phyloP scores from a whole-genome alignment of 2,888 invertebrate genomes.

The Stenolophus ochropezus region DNA sequence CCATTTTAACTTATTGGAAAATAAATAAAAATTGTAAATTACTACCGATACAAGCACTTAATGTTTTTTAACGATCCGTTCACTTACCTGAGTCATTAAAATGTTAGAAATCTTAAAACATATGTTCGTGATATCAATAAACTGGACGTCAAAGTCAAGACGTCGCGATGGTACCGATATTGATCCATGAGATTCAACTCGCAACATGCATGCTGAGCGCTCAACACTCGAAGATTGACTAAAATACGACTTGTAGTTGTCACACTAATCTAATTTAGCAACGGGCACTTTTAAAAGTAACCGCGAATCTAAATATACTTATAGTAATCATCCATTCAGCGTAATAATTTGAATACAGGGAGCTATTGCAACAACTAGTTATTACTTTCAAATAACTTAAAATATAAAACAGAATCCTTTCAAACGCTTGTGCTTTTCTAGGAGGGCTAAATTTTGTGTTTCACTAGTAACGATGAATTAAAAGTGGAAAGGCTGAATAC shows the following conservation, averaged over 20 bases:
- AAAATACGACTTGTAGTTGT: constrained; percentile 41
- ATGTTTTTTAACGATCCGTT: constrained; percentile 4
- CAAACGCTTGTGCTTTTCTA: constrained; percentile 18
- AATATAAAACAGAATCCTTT: constrained; percentile 1
- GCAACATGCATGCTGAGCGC: constrained; percentile 20
- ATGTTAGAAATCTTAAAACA: constrained; percentile 41
- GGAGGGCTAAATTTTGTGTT: background rate
- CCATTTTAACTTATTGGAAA: background rate
- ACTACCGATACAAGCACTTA: background rate
- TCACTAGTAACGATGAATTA: constrained; percentile 35
- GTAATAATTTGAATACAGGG: constrained; percentile 7
- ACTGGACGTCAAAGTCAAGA: constrained; percentile 34
- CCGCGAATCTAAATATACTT: constrained; percentile 44
- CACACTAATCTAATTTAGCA: constrained; percentile 31
- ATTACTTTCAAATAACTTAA: background rate
- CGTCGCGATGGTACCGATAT: constrained; percentile 50
- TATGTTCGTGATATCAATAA: constrained; percentile 53
- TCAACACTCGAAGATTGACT: constrained; percentile 38
- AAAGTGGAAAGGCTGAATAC: constrained; percentile 22
- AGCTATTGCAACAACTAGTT: background rate
- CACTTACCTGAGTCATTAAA: constrained; percentile 28
- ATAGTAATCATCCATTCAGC: constrained; percentile 36
- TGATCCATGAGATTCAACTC: constrained; percentile 50
- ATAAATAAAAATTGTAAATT: background rate
- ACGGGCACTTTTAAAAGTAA: constrained; percentile 38